These are phyloP conservation scores for Actinemys pallida DNA, from an alignment of 2,113 vertebrate species.

Conservation along the genomic window DNA sequence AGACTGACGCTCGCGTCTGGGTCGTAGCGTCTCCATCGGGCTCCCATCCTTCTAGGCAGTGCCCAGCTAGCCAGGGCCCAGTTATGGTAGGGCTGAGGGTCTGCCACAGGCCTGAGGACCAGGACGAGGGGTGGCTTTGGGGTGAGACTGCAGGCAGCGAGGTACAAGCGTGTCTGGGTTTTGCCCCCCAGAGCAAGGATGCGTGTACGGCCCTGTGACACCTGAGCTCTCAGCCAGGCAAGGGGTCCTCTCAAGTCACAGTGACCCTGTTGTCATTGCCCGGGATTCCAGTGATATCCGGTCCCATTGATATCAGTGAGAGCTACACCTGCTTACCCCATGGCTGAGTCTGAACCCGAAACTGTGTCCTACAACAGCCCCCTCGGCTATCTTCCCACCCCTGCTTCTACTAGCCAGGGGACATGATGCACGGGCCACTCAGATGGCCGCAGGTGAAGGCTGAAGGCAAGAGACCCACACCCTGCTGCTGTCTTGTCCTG, in stretches of 20 bases:
- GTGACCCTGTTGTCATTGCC: not conserved
- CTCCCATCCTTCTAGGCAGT: not conserved
- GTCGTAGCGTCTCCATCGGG: not conserved
- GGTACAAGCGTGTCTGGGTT: not conserved
- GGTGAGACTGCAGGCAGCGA: not conserved
- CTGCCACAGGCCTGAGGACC: not conserved
- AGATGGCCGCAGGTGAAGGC: not conserved
- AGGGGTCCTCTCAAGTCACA: not conserved
- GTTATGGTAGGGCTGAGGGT: not conserved
- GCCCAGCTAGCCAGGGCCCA: too few species aligned
- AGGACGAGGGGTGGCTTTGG: not conserved
- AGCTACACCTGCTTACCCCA: not conserved
- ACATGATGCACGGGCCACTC: not conserved
- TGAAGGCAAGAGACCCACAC: not conserved
- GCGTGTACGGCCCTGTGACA: not conserved
- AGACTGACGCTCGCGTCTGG: slow-evolving; percentile 39
- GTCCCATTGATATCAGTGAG: not conserved
- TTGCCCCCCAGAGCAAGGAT: not conserved
- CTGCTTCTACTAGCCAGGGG: not conserved
- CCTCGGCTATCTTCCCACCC: not conserved
- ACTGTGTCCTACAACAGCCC: not conserved
- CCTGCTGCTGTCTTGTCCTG: too few species aligned
- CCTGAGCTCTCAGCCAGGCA: not conserved
- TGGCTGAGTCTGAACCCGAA: not conserved
- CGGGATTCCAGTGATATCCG: too few species aligned